phyloP scores from a whole-genome alignment of 2,113 vertebrate species.

The Dromas ardeola region DNA sequence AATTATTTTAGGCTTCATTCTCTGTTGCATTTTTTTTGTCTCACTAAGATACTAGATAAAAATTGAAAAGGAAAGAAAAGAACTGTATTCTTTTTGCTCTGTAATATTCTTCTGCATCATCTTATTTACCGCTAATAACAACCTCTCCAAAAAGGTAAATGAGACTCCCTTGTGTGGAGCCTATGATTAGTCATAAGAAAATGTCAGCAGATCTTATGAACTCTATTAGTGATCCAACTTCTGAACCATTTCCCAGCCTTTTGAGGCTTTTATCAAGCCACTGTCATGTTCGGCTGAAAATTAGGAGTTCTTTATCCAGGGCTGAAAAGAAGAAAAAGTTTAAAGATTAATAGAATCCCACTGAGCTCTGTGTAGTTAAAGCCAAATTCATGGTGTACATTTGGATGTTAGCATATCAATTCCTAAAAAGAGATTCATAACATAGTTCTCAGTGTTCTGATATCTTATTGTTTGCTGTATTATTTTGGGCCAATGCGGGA shows the following conservation, averaged over 20 bases:
- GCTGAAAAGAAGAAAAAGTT: neutral
- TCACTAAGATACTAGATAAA: neutral
- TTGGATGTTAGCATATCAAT: neutral
- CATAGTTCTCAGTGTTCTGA: neutral
- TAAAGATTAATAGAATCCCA: neutral
- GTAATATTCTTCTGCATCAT: neutral
- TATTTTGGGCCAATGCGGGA: neutral
- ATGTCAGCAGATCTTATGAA: neutral
- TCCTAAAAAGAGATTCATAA: neutral
- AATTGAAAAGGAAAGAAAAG: neutral
- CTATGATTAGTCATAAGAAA: neutral
- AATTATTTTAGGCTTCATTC: neutral
- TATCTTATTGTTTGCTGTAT: neutral
- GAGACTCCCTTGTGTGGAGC: neutral
- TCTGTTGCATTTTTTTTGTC: neutral
- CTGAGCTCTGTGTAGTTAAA: neutral
- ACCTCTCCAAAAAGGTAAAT: neutral
- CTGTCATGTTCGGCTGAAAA: neutral
- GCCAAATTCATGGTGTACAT: neutral
- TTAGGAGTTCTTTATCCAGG: neutral
- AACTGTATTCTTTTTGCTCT: neutral
- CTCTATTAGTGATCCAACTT: neutral
- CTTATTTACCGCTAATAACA: neutral
- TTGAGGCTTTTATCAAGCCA: neutral
- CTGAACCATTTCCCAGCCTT: neutral